Evolutionary conservation across 2,888 invertebrate species (phyloP).

Genomic region (Cremastinae sp.): DNA sequence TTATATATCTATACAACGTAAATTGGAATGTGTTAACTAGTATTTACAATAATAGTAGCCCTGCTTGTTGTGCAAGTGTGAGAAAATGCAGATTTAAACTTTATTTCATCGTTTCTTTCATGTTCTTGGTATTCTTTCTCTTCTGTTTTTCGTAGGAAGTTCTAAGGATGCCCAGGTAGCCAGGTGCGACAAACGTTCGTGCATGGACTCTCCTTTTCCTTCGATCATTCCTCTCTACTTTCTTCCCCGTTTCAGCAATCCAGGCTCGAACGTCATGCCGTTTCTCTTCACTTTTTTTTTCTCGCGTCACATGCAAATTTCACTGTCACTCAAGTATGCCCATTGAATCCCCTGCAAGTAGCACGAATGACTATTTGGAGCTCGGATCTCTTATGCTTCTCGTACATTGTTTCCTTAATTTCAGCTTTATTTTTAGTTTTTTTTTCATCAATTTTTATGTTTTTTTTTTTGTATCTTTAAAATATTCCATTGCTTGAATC

Average conservation of each 20-base stretch:
- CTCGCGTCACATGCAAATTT: conserved; percentile 71
- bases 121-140: conserved; percentile 47
- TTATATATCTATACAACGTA: conserved; percentile 78
- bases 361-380: conserved; percentile 73
- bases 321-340: conserved; percentile 76
- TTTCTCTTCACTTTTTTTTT: conserved; percentile 33
- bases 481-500: background rate
- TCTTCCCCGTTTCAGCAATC: conserved; percentile 30
- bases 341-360: conserved; percentile 79
- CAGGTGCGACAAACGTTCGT: conserved; percentile 65
- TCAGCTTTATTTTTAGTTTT: conserved; percentile 15
- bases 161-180: conserved; percentile 76
- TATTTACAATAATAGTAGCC: conserved; percentile 80
- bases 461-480: conserved; percentile 23
- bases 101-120: conserved; percentile 49
- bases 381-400: conserved; percentile 56
- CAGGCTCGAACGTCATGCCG: conserved; percentile 46
- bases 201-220: conserved; percentile 28
- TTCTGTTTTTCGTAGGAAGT: conserved; percentile 69
- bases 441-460: conserved; percentile 36
- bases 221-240: conserved; percentile 12
- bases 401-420: conserved; percentile 21
- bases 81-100: conserved; percentile 77
- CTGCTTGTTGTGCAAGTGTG: conserved; percentile 79
- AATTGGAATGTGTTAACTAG: conserved; percentile 81